Percentiles rank a stretch among this genome's conserved stretches.
Evolutionary conservation across 2,113 vertebrate species (phyloP).

Genomic region (Cygnus buccinator): DNA sequence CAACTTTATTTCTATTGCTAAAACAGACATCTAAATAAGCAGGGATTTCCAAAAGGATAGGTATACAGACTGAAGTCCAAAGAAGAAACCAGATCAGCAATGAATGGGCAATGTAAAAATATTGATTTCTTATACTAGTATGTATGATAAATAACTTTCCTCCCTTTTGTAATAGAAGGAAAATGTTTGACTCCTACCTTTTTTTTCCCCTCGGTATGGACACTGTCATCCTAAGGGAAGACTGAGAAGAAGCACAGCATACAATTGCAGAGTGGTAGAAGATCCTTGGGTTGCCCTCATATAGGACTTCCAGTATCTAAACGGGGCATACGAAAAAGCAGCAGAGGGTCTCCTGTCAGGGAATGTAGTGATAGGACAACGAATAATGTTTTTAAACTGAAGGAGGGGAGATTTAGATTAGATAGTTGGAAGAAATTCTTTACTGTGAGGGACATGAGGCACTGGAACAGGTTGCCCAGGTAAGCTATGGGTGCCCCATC

Average conservation of each 20-base stretch:
- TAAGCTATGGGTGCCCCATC: no score
- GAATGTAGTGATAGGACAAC: no score
- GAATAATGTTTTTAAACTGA: no score
- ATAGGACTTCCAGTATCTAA: no score
- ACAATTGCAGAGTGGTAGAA: not conserved
- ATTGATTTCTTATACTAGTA: not conserved
- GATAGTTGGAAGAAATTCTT: no score
- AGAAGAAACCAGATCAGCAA: not conserved
- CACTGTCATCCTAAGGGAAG: not conserved
- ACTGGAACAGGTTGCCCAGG: no score
- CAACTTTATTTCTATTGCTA: not conserved
- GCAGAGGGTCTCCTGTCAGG: no score
- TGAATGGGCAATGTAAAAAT: not conserved
- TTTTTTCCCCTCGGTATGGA: not conserved
- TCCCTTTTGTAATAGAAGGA: not conserved
- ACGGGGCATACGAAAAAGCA: no score
- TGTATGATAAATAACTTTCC: not conserved
- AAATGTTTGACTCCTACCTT: not conserved
- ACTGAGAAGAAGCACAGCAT: not conserved
- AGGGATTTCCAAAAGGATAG: not conserved
- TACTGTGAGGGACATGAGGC: no score
- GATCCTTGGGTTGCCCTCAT: not conserved
- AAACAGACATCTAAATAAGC: not conserved
- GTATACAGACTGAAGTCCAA: not conserved
- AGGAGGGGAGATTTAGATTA: no score